Evolutionary conservation across 2,797 vertebrate species (phyloP).

Genomic region (Trichosurus vulpecula): DNA sequence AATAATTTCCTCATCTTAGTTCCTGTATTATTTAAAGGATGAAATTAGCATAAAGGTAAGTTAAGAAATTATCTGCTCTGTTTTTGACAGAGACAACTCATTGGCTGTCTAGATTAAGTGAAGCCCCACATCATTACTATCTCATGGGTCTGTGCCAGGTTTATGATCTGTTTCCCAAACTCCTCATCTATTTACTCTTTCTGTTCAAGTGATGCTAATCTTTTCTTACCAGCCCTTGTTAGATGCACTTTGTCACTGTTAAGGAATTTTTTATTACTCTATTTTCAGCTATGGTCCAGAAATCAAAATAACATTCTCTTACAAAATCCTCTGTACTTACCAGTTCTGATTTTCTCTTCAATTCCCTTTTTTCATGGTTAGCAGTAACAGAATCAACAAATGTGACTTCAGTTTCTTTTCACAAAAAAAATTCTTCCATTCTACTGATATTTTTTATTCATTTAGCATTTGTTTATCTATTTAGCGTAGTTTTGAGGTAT

Average conservation of each 20-base stretch:
- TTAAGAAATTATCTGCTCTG: not conserved
- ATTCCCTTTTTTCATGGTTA: too few relatives aligned
- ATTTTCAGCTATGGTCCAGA: not conserved
- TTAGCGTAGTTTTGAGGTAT: too few relatives aligned
- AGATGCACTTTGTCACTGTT: not conserved
- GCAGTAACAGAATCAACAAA: too few relatives aligned
- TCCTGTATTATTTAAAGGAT: not conserved
- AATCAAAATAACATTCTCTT: too few relatives aligned
- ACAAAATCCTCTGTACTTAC: too few relatives aligned
- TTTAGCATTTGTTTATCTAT: too few relatives aligned
- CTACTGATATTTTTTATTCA: too few relatives aligned
- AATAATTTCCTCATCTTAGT: too few relatives aligned
- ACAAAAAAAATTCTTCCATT: too few relatives aligned
- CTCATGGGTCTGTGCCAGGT: not conserved
- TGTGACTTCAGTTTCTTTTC: too few relatives aligned
- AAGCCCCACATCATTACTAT: not conserved
- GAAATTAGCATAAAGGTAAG: not conserved
- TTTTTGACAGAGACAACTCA: not conserved
- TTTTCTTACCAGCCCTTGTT: not conserved
- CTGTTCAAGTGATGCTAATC: too few relatives aligned
- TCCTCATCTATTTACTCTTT: not conserved
- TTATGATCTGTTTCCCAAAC: not conserved
- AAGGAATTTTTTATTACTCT: not conserved
- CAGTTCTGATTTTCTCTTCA: too few relatives aligned
- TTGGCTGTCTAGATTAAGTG: not conserved